phyloP scores from a whole-genome alignment of 2,888 invertebrate genomes.

The Dichetophora obliterata region DNA sequence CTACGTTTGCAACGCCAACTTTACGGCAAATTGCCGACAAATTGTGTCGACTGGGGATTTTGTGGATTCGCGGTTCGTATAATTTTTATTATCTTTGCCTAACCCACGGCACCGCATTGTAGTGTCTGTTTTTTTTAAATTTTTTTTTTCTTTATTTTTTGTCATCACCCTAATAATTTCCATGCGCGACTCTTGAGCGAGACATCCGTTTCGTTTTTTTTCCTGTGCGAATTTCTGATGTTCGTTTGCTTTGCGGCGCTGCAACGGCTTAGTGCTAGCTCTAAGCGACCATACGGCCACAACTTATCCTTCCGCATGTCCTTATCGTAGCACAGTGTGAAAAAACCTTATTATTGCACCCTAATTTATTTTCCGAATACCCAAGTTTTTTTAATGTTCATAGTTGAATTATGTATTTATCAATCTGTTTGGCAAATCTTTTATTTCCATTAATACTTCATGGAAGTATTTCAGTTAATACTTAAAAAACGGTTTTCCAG shows the following conservation, averaged over 20 bases:
- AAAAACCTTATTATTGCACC: too few relatives aligned
- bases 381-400: too few relatives aligned
- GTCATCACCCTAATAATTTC: too few relatives aligned
- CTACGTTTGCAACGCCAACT: too few relatives aligned
- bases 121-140: not conserved
- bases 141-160: not conserved
- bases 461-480: too few relatives aligned
- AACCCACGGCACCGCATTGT: not conserved
- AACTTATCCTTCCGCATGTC: not conserved
- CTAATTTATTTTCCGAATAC: too few relatives aligned
- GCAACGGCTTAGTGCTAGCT: not conserved
- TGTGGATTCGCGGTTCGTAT: conserved; percentile 24
- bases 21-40: conserved; percentile 67
- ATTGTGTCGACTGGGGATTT: conserved; percentile 56
- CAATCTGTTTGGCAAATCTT: too few relatives aligned
- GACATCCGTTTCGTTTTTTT: not conserved
- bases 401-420: too few relatives aligned
- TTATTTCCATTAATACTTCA: too few relatives aligned
- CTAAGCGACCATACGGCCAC: not conserved
- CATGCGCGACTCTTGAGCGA: not conserved
- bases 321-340: not conserved
- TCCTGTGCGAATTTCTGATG: not conserved
- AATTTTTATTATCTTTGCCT: conserved; percentile 17
- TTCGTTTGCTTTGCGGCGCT: not conserved
- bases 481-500: too few relatives aligned